phyloP scores from a whole-genome alignment of 2,113 vertebrate genomes.

The Himantopus leucocephalus region DNA sequence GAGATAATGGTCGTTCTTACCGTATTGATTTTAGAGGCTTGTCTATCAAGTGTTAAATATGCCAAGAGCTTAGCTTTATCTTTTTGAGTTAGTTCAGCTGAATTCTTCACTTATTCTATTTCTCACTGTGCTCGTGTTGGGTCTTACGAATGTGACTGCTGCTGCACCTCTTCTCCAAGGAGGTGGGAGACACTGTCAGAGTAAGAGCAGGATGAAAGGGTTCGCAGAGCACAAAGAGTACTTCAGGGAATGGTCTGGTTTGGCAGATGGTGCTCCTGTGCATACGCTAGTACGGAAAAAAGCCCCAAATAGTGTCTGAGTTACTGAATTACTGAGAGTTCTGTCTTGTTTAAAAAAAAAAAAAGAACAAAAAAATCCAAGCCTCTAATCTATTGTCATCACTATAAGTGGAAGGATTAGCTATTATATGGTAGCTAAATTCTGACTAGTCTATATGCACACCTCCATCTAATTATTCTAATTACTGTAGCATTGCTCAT shows the following conservation, averaged over 20 bases:
- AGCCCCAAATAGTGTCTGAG: not conserved
- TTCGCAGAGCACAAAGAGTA: not conserved
- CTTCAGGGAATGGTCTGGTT: not conserved
- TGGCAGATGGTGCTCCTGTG: not conserved
- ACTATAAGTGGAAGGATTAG: not conserved
- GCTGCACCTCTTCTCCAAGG: not conserved
- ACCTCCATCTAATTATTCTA: constrained; percentile 17
- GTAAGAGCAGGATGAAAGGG: not conserved
- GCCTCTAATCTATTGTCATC: not conserved
- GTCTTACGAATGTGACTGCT: not conserved
- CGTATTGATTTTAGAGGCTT: not conserved
- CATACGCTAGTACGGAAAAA: not conserved
- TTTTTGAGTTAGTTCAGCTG: not conserved
- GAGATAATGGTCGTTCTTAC: not conserved
- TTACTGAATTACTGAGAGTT: not conserved
- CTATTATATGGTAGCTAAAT: constrained; percentile 1
- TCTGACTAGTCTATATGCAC: not conserved
- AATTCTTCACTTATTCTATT: not conserved
- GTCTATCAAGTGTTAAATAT: not conserved
- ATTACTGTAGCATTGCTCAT: constrained; percentile 6
- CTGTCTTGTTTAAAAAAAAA: not conserved
- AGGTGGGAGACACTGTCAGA: not conserved
- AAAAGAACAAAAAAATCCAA: not conserved
- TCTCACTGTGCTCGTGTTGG: not conserved
- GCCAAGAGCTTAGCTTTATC: not conserved